Evolutionary conservation across 2,888 invertebrate genomes (phyloP).

Genomic region (Scaptomyza flava): DNA sequence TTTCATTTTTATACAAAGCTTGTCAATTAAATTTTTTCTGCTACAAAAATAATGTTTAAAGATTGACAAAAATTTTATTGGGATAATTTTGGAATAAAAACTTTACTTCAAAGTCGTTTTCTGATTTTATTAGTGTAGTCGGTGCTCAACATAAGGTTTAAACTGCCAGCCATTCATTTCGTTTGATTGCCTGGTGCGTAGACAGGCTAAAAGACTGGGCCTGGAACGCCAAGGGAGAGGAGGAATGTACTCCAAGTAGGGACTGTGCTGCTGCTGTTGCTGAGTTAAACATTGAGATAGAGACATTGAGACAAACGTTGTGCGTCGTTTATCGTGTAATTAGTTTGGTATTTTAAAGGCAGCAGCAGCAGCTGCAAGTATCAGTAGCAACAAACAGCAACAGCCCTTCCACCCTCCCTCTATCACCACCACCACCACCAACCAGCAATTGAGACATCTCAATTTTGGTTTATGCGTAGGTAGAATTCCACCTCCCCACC

Average conservation of each 20-base stretch:
- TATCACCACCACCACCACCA: too few species aligned
- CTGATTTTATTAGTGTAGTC: constrained; percentile 1
- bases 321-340: constrained; percentile 72
- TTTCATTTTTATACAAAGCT: too few species aligned
- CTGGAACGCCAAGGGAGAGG: not conserved
- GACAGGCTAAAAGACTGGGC: constrained; percentile 23
- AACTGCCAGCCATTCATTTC: constrained; percentile 53
- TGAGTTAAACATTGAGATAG: constrained; percentile 8
- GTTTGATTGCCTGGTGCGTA: constrained; percentile 62
- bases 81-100: too few species aligned
- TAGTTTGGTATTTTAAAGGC: constrained; percentile 63
- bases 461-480: constrained; percentile 73
- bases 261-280: constrained; percentile 2
- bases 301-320: constrained; percentile 35
- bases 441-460: constrained; percentile 63
- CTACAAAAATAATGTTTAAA: too few species aligned
- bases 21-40: too few species aligned
- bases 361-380: constrained; percentile 20
- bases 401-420: not conserved
- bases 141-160: constrained; percentile 25
- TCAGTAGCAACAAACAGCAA: constrained; percentile 10
- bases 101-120: too few species aligned
- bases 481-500: not conserved
- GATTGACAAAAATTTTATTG: too few species aligned
- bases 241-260: not conserved